Evolutionary conservation across 2,888 invertebrate species (phyloP).

Genomic region (Meteorus cinctellus): DNA sequence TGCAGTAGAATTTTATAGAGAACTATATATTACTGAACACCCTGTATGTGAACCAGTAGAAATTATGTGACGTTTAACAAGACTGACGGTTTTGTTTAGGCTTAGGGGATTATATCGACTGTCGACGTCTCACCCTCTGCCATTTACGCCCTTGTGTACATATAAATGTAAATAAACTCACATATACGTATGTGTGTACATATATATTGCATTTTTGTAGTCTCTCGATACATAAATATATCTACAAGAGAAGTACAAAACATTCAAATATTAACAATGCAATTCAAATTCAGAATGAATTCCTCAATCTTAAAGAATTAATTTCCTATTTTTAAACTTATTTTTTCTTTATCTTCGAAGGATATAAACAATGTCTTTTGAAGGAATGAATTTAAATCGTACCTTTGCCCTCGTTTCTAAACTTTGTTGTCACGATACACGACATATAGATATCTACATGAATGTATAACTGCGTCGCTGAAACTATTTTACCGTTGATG

Average conservation of each 20-base stretch:
- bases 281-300: slow-evolving; percentile 14
- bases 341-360: not conserved
- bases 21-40: too few relatives aligned
- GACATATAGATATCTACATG: not conserved
- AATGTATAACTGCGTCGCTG: not conserved
- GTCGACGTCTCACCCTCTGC: not conserved
- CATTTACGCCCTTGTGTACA: not conserved
- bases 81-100: slow-evolving; percentile 20
- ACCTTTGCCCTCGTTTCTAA: not conserved
- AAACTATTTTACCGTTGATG: not conserved
- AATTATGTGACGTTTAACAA: slow-evolving; percentile 33
- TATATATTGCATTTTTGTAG: not conserved
- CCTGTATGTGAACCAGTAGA: not conserved
- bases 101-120: slow-evolving; percentile 10
- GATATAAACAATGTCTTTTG: not conserved
- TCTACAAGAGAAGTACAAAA: not conserved
- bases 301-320: slow-evolving; percentile 1
- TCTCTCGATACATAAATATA: not conserved
- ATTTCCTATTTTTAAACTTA: slow-evolving; percentile 11
- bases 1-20: too few relatives aligned
- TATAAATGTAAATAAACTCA: not conserved
- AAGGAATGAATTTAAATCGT: not conserved
- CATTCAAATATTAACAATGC: slow-evolving; percentile 24
- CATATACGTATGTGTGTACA: not conserved
- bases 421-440: slow-evolving; percentile 10